These are phyloP conservation scores for Lota lota DNA, from an alignment of 2,113 vertebrate species.

Conservation along the genomic window DNA sequence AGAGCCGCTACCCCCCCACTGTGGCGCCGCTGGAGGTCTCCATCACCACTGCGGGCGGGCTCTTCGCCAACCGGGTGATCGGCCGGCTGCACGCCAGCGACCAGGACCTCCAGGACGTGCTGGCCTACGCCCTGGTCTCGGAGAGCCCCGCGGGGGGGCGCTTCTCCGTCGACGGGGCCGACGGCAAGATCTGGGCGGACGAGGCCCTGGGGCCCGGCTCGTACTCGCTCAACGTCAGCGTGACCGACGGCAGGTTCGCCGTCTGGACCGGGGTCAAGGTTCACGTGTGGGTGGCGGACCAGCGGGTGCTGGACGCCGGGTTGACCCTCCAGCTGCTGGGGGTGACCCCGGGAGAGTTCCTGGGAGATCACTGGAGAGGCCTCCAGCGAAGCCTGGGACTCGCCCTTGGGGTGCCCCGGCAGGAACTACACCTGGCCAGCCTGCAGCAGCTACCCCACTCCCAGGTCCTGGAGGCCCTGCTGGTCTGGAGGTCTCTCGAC, in stretches of 20 bases:
- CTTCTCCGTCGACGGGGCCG: slow-evolving; percentile 79
- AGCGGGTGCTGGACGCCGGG: slow-evolving; percentile 75
- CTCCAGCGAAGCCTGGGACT: slow-evolving; percentile 83
- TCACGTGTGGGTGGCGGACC: slow-evolving; percentile 80
- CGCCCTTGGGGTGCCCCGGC: slow-evolving; percentile 70
- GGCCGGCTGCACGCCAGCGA: slow-evolving; percentile 92
- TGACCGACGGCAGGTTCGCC: slow-evolving; percentile 85
- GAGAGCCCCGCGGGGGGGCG: slow-evolving; percentile 43
- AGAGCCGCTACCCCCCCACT: slow-evolving; percentile 83
- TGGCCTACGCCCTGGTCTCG: slow-evolving; percentile 77
- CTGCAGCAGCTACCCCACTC: slow-evolving; percentile 78
- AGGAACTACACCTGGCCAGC: slow-evolving; percentile 87
- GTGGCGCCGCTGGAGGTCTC: slow-evolving; percentile 89
- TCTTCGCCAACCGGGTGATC: slow-evolving; percentile 80
- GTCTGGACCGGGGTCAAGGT: slow-evolving; percentile 74
- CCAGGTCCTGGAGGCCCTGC: slow-evolving; percentile 78
- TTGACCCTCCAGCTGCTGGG: slow-evolving; percentile 80
- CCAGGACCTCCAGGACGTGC: slow-evolving; percentile 83
- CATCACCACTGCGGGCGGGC: slow-evolving; percentile 74
- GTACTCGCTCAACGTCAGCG: slow-evolving; percentile 85
- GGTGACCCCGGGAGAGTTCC: slow-evolving; percentile 85
- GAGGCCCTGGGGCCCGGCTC: slow-evolving; percentile 78
- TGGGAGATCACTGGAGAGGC: slow-evolving; percentile 88
- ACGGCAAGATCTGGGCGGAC: slow-evolving; percentile 85
- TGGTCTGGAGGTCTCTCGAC: slow-evolving; percentile 71